phyloP scores from a whole-genome alignment of 1,140 invertebrate genomes.

The Venturia canescens region DNA sequence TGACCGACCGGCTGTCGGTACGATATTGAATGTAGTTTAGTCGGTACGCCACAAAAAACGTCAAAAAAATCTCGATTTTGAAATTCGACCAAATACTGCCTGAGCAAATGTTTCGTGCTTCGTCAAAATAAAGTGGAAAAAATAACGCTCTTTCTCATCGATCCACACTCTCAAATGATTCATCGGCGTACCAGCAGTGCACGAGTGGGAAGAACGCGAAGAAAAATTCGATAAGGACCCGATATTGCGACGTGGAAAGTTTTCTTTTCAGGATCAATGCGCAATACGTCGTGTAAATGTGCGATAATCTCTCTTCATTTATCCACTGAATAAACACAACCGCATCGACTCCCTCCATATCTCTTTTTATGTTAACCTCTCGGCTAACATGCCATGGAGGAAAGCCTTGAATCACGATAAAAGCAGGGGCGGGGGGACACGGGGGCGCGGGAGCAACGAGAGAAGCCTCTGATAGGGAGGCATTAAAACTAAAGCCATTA shows the following conservation, averaged over 20 bases:
- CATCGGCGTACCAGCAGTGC: no score
- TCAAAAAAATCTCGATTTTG: no score
- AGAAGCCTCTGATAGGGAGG: conserved; percentile 17
- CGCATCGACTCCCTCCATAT: not conserved
- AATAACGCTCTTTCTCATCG: no score
- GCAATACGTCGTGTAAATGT: not conserved
- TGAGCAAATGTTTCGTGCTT: no score
- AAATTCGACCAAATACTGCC: no score
- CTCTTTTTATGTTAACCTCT: not conserved
- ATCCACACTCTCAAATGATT: no score
- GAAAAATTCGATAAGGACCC: not conserved
- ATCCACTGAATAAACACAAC: not conserved
- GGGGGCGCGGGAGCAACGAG: conserved; percentile 12
- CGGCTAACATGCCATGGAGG: conserved; percentile 40
- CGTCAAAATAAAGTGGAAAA: no score
- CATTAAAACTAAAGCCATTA: conserved; percentile 56
- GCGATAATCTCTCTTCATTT: not conserved
- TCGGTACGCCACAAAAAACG: no score
- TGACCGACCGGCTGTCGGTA: no score
- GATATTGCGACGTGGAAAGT: not conserved
- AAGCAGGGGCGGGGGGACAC: conserved; percentile 9
- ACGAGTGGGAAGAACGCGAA: not conserved
- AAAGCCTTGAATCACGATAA: conserved; percentile 19
- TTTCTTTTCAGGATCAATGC: not conserved
- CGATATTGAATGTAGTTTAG: no score